Percentiles rank a stretch among this genome's conserved stretches.
Conservation (phyloP, 2,888 invertebrate genomes). For the Uloborus plumipes region DNA sequence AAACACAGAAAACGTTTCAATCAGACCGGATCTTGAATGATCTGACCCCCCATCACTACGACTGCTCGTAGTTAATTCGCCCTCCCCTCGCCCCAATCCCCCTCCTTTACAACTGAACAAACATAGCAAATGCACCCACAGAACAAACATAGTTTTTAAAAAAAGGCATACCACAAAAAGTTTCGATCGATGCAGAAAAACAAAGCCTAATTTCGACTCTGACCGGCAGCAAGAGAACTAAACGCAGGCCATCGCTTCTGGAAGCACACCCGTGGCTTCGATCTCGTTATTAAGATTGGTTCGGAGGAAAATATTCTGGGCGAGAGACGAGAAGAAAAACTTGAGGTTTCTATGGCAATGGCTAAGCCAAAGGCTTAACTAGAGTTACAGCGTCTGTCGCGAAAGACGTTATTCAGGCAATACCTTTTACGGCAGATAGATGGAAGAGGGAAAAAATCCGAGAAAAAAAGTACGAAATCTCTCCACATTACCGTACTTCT, state of each 20-base stretch:
- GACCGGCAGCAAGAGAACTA: conserved; percentile 50
- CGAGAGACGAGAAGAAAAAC: conserved; percentile 11
- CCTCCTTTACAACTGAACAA: too few species aligned
- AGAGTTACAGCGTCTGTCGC: conserved; percentile 18
- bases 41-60: too few species aligned
- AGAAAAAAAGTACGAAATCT: not conserved
- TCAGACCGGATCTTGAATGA: too few species aligned
- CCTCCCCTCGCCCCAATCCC: too few species aligned
- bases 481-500: too few species aligned
- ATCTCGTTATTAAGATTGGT: conserved; percentile 20
- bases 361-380: conserved; percentile 43
- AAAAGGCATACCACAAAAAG: not conserved
- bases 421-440: conserved; percentile 17
- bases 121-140: not conserved
- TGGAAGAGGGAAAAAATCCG: conserved; percentile 2
- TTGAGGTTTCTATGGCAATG: conserved; percentile 42
- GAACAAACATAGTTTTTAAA: not conserved
- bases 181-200: not conserved
- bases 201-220: too few species aligned
- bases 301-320: conserved; percentile 7
- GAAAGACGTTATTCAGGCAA: conserved; percentile 40
- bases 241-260: conserved; percentile 33
- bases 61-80: too few species aligned
- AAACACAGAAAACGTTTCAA: too few species aligned
- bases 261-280: conserved; percentile 15